phyloP scores from a whole-genome alignment of 2,797 vertebrate species.

The Rhinatrema bivittatum region DNA sequence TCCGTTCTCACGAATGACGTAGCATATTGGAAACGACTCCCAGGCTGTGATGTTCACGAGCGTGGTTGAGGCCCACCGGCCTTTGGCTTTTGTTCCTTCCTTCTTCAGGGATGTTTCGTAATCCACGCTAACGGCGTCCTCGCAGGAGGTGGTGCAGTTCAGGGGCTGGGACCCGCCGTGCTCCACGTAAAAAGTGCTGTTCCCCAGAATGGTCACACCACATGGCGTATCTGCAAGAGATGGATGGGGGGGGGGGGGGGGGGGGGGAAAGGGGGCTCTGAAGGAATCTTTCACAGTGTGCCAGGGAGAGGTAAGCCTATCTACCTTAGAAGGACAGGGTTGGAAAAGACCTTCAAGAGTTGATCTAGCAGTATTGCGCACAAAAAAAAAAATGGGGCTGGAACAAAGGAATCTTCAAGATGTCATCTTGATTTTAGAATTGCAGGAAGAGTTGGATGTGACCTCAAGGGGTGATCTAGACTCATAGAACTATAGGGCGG shows the following conservation, averaged over 20 bases:
- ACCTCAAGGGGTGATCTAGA: no score
- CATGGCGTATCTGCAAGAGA: slow-evolving; percentile 31
- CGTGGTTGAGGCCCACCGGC: slow-evolving; percentile 40
- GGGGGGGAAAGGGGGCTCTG: slow-evolving; percentile 18
- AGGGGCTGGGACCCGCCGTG: slow-evolving; percentile 45
- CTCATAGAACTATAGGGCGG: no score
- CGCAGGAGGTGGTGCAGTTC: slow-evolving; percentile 46
- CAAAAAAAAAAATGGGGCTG: no score
- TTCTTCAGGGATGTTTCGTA: slow-evolving; percentile 42
- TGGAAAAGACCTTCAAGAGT: not conserved
- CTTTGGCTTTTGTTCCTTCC: slow-evolving; percentile 39
- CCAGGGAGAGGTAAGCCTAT: not conserved
- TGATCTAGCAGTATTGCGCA: no score
- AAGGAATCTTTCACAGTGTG: not conserved
- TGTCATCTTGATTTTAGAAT: no score
- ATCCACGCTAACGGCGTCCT: slow-evolving; percentile 32
- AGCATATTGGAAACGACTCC: slow-evolving; percentile 33
- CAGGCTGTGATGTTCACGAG: slow-evolving; percentile 42
- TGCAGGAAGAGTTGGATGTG: no score
- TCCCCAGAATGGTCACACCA: slow-evolving; percentile 39
- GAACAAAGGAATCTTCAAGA: no score
- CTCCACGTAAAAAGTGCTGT: slow-evolving; percentile 36
- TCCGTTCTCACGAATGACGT: slow-evolving; percentile 42
- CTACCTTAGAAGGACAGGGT: no score
- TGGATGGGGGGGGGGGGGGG: no score